Base-by-base conservation (phyloP, 2,113 vertebrate species). In the Cromileptes altivelis region DNA sequence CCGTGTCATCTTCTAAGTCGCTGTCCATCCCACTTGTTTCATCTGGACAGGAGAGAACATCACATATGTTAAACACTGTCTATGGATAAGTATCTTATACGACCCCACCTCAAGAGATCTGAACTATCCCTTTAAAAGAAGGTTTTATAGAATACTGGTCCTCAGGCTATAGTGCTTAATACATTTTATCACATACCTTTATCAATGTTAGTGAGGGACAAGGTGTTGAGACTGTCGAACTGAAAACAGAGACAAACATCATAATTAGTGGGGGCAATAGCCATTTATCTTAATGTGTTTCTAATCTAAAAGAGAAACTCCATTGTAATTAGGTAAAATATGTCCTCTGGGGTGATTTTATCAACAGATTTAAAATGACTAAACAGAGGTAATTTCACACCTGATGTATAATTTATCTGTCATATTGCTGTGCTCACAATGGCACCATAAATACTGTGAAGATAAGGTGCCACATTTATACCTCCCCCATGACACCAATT, bases 401-500 rank as follows among this genome's bases (percentile, higher is more conserved):
- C 42, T 10, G 25, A 61, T n/a, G 17, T 12, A 37, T 21, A 52
- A n/a, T n/a, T 18, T 30, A 55, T 55, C 47, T 12, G 1, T 45
- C 40, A 62, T 60, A 40, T 9, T 45, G 37, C 21, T 52, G 61
- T 64, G 15, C 21, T 23, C 23, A 75, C 0, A 0, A 13, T 70
- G n/a, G 49, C 13, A 40, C 14, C 71, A 19, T 58, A 4, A 62
- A 77, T 6, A 70, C 14, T 50, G 37, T 19, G 18, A 73, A 18
- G 12, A 14, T 17, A n/a, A 69, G 68, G 61, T 27, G 25, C 30
- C 14, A 52, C 13, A 45, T 18, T 4, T 70, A 15, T 85, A 99
- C 98, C 97, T 99, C 98, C 68, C 98, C 98, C 98, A 99, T 99
- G 56, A 99, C 96, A 0, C 97, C 98, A 0, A 99, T 99, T 0